A percentile compares a stretch with the other conserved stretches of the same genome.
Evolutionary conservation across 2,888 invertebrate species (phyloP).

Genomic region (Trichopria drosophilae): DNA sequence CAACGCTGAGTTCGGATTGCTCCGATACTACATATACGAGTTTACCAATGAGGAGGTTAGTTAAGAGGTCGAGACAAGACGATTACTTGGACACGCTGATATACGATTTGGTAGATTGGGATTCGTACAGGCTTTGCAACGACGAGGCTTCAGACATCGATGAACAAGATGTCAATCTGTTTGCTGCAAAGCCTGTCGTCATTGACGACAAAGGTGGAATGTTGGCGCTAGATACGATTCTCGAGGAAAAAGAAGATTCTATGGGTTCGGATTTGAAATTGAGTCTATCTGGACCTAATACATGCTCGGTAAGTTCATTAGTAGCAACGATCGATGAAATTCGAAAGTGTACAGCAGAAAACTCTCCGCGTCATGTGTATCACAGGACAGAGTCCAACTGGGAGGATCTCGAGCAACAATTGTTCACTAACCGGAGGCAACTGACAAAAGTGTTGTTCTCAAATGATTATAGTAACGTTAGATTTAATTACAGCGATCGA

Average conservation of each 20-base stretch:
- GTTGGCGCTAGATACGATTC: slow-evolving; percentile 56
- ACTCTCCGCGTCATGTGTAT: slow-evolving; percentile 64
- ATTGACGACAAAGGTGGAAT: slow-evolving; percentile 62
- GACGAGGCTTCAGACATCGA: slow-evolving; percentile 33
- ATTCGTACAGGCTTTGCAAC: slow-evolving; percentile 30
- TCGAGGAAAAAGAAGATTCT: slow-evolving; percentile 64
- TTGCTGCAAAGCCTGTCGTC: slow-evolving; percentile 64
- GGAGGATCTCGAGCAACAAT: slow-evolving; percentile 47
- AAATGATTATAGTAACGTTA: slow-evolving; percentile 39
- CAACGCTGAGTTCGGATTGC: slow-evolving; percentile 64
- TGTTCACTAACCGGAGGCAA: slow-evolving; percentile 37
- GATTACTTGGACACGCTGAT: slow-evolving; percentile 64
- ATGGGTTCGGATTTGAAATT: slow-evolving; percentile 51
- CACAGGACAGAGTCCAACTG: slow-evolving; percentile 62
- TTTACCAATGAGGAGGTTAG: slow-evolving; percentile 37
- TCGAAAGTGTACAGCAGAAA: slow-evolving; percentile 62
- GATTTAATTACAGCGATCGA: slow-evolving; percentile 13
- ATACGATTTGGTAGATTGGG: slow-evolving; percentile 58
- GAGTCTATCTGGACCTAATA: slow-evolving; percentile 26
- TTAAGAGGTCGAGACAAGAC: slow-evolving; percentile 48
- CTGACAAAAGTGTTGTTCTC: slow-evolving; percentile 43
- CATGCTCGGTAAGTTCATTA: slow-evolving; percentile 62
- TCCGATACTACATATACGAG: slow-evolving; percentile 46
- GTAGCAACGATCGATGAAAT: slow-evolving; percentile 70
- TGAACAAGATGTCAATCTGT: slow-evolving; percentile 54